These are phyloP conservation scores for Pyrrhia umbra DNA, from an alignment of 2,888 invertebrate genomes.

Conservation along the genomic window DNA sequence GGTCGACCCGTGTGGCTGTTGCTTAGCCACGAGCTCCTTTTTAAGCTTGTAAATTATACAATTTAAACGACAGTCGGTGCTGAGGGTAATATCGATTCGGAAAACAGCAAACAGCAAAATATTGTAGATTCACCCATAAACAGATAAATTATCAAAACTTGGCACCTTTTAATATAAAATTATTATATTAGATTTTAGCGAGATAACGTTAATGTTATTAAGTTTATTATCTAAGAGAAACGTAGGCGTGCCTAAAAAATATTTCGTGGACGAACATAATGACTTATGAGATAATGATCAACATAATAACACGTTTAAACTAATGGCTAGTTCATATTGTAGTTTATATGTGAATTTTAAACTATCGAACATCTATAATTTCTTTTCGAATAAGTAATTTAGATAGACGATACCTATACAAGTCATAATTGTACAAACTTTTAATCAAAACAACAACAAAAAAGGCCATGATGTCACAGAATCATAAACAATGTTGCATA, in stretches of 20 bases:
- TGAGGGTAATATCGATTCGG: too few relatives aligned
- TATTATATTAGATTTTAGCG: conserved; percentile 57
- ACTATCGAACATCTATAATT: conserved; percentile 50
- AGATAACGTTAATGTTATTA: conserved; percentile 67
- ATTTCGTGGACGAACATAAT: conserved; percentile 81
- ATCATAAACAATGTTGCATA: conserved; percentile 28
- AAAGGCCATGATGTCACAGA: conserved; percentile 31
- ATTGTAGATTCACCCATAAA: too few relatives aligned
- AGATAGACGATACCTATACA: conserved; percentile 11
- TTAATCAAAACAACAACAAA: conserved; percentile 41
- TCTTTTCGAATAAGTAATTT: conserved; percentile 36
- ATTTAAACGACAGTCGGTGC: too few relatives aligned
- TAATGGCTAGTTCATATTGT: conserved; percentile 70
- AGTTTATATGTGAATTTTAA: conserved; percentile 65
- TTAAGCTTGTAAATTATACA: too few relatives aligned
- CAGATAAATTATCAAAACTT: conserved; percentile 51
- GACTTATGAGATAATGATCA: conserved; percentile 83
- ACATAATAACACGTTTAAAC: conserved; percentile 74
- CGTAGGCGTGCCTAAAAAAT: conserved; percentile 81
- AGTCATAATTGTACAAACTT: conserved; percentile 24
- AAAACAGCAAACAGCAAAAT: too few relatives aligned
- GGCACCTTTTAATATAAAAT: conserved; percentile 48
- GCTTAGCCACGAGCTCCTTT: too few relatives aligned
- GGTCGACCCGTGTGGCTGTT: too few relatives aligned
- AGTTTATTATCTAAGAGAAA: conserved; percentile 64